Percentiles rank a stretch among this genome's conserved stretches.
Conservation (phyloP, 1,140 invertebrate species). For the Drosophila serrata region DNA sequence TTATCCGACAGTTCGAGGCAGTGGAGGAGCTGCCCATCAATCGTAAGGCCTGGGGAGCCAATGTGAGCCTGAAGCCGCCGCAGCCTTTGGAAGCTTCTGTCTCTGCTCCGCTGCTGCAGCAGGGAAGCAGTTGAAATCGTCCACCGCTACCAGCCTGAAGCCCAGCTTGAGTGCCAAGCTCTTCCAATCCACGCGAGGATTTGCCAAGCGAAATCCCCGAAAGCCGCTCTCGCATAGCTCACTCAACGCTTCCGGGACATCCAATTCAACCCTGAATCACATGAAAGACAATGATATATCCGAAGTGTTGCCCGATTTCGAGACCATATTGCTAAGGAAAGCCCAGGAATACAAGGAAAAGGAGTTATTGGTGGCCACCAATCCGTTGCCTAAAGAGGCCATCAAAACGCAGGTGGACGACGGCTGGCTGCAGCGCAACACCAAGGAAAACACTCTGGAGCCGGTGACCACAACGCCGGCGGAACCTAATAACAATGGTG, state of each 20-base stretch:
- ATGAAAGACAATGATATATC: background rate
- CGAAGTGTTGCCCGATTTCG: slow-evolving; percentile 76
- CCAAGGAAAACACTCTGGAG: slow-evolving; percentile 53
- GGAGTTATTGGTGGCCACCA: slow-evolving; percentile 30
- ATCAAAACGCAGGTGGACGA: slow-evolving; percentile 76
- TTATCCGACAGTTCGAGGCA: slow-evolving; percentile 69
- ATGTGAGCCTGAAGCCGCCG: slow-evolving; percentile 86
- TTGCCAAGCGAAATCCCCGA: slow-evolving; percentile 90
- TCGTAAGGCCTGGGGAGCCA: slow-evolving; percentile 87
- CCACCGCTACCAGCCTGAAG: slow-evolving; percentile 87
- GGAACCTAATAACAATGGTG: slow-evolving; percentile 53
- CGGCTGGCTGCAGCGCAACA: slow-evolving; percentile 71
- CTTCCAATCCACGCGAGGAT: slow-evolving; percentile 88
- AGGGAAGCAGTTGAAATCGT: slow-evolving; percentile 18
- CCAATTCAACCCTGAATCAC: background rate
- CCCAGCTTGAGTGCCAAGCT: slow-evolving; percentile 87
- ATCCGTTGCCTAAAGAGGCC: slow-evolving; percentile 57
- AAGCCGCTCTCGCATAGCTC: slow-evolving; percentile 87
- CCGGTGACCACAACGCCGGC: background rate
- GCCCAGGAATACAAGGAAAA: slow-evolving; percentile 69
- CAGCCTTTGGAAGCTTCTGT: slow-evolving; percentile 29
- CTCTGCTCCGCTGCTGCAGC: background rate
- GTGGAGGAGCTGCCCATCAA: slow-evolving; percentile 74
- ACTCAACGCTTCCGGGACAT: slow-evolving; percentile 20
- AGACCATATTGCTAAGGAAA: slow-evolving; percentile 81